phyloP scores from a whole-genome alignment of 2,113 vertebrate genomes.

The Grallaria varia region DNA sequence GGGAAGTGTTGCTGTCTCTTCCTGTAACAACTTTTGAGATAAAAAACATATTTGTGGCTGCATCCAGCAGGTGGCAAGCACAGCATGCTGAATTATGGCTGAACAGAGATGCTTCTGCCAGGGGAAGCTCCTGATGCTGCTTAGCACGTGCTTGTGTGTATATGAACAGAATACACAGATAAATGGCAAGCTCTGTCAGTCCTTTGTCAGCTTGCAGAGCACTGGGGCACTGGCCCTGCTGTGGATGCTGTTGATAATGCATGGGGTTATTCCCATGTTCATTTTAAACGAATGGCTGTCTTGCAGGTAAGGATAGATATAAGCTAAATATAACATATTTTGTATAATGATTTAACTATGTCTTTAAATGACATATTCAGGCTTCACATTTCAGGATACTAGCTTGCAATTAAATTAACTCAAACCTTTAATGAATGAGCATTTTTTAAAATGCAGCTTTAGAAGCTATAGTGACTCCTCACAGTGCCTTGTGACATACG shows the following conservation, averaged over 20 bases:
- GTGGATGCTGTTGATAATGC: neutral
- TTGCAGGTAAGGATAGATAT: neutral
- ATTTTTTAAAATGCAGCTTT: neutral
- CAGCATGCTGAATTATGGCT: neutral
- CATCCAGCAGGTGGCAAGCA: conserved; percentile 57
- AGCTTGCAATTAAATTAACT: neutral
- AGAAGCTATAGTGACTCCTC: neutral
- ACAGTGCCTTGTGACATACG: neutral
- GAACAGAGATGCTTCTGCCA: neutral
- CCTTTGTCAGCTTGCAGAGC: neutral
- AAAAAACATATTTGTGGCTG: neutral
- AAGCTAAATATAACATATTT: neutral
- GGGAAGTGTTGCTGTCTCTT: neutral
- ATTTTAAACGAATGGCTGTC: neutral
- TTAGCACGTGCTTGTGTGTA: neutral
- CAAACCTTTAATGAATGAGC: neutral
- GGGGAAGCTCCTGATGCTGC: neutral
- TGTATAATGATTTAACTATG: neutral
- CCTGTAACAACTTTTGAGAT: neutral
- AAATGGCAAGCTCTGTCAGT: neutral
- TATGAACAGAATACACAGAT: neutral
- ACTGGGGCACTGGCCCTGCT: neutral
- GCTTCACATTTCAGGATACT: neutral
- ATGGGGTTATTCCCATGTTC: neutral
- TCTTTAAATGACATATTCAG: neutral